Conservation (phyloP, 1,140 invertebrate genomes). For the Bilobella aurantiaca region DNA sequence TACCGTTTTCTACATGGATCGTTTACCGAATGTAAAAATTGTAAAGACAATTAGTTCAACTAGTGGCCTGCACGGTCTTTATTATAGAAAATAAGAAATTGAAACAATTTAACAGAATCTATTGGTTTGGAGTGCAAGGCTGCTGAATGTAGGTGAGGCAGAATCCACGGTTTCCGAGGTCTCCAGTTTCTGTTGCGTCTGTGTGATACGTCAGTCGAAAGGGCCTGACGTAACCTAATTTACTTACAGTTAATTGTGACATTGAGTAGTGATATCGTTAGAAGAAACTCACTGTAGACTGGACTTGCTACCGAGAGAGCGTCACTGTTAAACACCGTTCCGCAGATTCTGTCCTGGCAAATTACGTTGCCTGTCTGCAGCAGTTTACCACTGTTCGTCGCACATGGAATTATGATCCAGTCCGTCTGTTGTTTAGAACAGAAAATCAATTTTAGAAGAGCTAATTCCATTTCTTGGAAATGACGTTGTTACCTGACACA, state of each 20-base stretch:
- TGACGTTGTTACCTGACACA: not conserved
- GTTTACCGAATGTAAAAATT: too few relatives aligned
- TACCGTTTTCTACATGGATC: too few relatives aligned
- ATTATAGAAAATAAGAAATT: not conserved
- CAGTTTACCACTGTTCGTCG: constrained; percentile 51
- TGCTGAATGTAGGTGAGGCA: constrained; percentile 66
- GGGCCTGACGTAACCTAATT: constrained; percentile 59
- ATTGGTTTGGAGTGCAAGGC: constrained; percentile 53
- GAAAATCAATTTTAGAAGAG: not conserved
- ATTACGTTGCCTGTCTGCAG: constrained; percentile 33
- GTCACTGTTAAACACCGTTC: constrained; percentile 57
- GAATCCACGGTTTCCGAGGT: constrained; percentile 64
- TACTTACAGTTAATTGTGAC: not conserved
- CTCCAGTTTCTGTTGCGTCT: constrained; percentile 60
- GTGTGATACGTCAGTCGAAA: constrained; percentile 67
- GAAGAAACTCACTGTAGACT: constrained; percentile 51
- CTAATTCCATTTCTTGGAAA: not conserved
- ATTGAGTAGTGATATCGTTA: too few relatives aligned
- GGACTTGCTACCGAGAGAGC: constrained; percentile 46
- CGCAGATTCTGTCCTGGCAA: constrained; percentile 61
- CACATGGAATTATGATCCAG: constrained; percentile 66
- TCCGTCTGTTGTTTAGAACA: constrained; percentile 62
- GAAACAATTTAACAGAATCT: not conserved
- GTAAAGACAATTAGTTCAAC: constrained; percentile 1
- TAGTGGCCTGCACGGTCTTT: not conserved